Conservation (phyloP, 2,888 invertebrate species). For the Rhingia campestris region DNA sequence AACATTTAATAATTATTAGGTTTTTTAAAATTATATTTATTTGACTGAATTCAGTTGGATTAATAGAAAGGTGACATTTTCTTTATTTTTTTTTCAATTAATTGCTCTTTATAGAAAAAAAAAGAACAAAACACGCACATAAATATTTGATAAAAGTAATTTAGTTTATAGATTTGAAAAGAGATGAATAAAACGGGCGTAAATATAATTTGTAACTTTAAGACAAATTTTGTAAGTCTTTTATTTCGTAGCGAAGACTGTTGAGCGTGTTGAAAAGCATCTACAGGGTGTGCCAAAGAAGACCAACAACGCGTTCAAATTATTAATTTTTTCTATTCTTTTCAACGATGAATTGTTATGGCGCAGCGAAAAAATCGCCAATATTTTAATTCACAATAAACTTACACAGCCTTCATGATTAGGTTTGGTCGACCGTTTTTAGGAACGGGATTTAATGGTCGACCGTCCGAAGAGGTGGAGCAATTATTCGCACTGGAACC, state of each 20-base stretch:
- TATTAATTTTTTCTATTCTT: too few relatives aligned
- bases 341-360: too few relatives aligned
- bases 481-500: too few relatives aligned
- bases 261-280: too few relatives aligned
- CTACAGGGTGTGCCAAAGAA: too few relatives aligned
- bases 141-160: slow-evolving; percentile 21
- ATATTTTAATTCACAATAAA: too few relatives aligned
- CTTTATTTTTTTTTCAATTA: slow-evolving; percentile 14
- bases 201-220: slow-evolving; percentile 54
- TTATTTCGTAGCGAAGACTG: neutral
- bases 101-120: slow-evolving; percentile 33
- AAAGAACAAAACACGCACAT: slow-evolving; percentile 67
- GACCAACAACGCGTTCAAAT: too few relatives aligned
- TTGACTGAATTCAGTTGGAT: slow-evolving; percentile 12
- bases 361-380: too few relatives aligned
- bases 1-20: slow-evolving; percentile 48
- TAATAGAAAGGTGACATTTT: slow-evolving; percentile 4
- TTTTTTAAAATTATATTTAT: slow-evolving; percentile 16
- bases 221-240: slow-evolving; percentile 8
- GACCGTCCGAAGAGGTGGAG: too few relatives aligned
- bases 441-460: too few relatives aligned
- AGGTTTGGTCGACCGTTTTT: too few relatives aligned
- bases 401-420: too few relatives aligned
- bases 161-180: slow-evolving; percentile 50
- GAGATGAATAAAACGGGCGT: slow-evolving; percentile 18